Evolutionary conservation across 2,113 vertebrate species (phyloP), one percentile per base, ranked within the genome.

Genomic region (rabbit (Oryctolagus cuniculus)): DNA sequence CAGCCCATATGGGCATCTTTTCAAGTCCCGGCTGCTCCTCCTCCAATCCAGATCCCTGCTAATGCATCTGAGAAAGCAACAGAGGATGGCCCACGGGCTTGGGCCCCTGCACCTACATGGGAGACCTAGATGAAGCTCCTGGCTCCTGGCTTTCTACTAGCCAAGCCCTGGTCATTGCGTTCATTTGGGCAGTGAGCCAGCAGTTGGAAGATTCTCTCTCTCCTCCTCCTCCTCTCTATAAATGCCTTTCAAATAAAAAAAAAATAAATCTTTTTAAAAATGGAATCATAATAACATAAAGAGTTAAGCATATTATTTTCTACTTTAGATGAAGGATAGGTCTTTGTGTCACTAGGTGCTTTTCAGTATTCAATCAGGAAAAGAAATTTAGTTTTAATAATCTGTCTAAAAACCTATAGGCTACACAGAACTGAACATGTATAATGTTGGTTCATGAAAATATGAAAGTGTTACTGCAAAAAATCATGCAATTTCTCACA

Each of bases 381-480:
- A 24, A 96, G 51, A 85, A 79, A 17, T 31, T 29, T 22, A 84
- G 6, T 64, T 93, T 95, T 83, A 84, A 67, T 49, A 67, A 87
- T 84, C 38, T 85, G 27, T 66, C 66, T 91, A 88, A 69, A 64
- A 15, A 25, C 53, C 81, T 49, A 81, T 34, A 63, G 38, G 10
- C 75, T 44, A 83, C 13, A 82, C 17, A 88, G 58, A 81, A 89
- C 1, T 89, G 19, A 77, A 11, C 66, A 53, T 70, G 25, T 86
- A 78, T 82, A 82, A 58, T 70, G 15, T 34, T 73, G 9, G 34
- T 90, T 95, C 66, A 67, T 31, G 36, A 81, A 86, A 88, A 82
- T 63, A 11, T 80, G 25, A 92, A 90, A 79, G 21, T 74, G 13
- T 72, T 66, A n/a, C n/a, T 89, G 29, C 29, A 84, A 74, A 82